Percentiles rank a stretch among this genome's conserved stretches.
These are phyloP conservation scores for Liopterus haemorrhoidalis DNA, from an alignment of 2,888 invertebrate genomes.

Conservation along the genomic window DNA sequence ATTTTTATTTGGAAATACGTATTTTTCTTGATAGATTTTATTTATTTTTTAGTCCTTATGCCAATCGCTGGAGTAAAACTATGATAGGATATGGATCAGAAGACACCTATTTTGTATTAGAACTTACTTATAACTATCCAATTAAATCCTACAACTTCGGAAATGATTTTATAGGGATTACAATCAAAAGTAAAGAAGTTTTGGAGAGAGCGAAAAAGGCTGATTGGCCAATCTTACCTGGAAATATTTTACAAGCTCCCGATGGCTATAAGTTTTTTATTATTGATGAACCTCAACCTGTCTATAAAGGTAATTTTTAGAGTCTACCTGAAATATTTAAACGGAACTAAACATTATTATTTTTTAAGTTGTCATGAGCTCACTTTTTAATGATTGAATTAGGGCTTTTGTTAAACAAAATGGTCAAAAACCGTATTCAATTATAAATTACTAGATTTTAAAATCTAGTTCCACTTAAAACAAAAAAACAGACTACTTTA, in stretches of 20 bases:
- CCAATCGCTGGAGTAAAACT: slow-evolving; percentile 97
- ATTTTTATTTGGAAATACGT: slow-evolving; percentile 14
- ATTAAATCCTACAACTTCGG: slow-evolving; percentile 80
- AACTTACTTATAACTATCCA: slow-evolving; percentile 96
- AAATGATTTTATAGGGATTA: slow-evolving; percentile 86
- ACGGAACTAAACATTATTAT: slow-evolving; percentile 11
- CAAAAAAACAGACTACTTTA: too few relatives aligned
- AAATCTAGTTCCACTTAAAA: too few relatives aligned
- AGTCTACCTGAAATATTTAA: too few relatives aligned
- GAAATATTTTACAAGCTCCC: slow-evolving; percentile 70
- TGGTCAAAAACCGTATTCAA: too few relatives aligned
- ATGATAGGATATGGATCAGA: slow-evolving; percentile 98
- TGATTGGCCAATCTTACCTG: slow-evolving; percentile 66
- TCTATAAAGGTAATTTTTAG: slow-evolving; percentile 52
- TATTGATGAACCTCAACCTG: slow-evolving; percentile 63
- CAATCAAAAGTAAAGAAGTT: slow-evolving; percentile 72
- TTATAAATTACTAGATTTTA: too few relatives aligned
- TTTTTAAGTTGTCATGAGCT: too few relatives aligned
- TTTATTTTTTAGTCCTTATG: slow-evolving; percentile 73
- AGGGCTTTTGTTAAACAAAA: too few relatives aligned
- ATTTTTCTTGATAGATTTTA: slow-evolving; percentile 10
- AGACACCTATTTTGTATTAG: slow-evolving; percentile 89
- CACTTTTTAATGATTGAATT: too few relatives aligned
- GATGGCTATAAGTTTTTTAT: slow-evolving; percentile 88
- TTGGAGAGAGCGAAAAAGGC: slow-evolving; percentile 64